A percentile compares a stretch with the other conserved stretches of the same genome.
Conservation (phyloP, 2,113 vertebrate genomes). For the Elanoides forficatus region DNA sequence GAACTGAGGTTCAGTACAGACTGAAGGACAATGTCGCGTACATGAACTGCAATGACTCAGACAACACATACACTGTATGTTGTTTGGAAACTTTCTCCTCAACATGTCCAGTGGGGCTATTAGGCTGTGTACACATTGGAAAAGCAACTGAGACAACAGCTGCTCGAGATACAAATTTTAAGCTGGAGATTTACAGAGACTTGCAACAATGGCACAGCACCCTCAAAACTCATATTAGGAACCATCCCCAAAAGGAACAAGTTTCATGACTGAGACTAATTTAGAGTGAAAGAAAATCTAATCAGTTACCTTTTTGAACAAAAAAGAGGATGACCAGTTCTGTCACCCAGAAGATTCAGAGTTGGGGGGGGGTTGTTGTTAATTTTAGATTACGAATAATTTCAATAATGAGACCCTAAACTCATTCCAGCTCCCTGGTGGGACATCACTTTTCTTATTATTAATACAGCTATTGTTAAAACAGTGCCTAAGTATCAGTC, state of each 20-base stretch:
- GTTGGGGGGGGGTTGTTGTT: neutral
- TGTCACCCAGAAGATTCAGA: neutral
- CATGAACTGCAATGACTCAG: neutral
- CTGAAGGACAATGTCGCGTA: neutral
- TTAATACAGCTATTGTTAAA: neutral
- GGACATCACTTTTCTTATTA: neutral
- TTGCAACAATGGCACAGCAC: rapidly evolving
- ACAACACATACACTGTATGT: neutral
- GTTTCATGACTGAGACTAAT: neutral
- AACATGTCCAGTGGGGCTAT: neutral
- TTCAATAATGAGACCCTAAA: neutral
- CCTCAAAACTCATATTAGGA: neutral
- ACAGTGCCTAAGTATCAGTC: neutral
- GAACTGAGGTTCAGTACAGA: neutral
- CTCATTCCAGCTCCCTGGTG: neutral
- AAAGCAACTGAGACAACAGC: neutral
- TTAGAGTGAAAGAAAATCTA: neutral
- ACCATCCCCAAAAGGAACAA: neutral
- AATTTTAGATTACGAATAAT: neutral
- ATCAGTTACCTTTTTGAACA: neutral
- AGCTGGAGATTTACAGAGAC: neutral
- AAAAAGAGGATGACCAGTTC: neutral
- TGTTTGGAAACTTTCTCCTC: neutral
- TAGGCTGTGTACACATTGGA: neutral
- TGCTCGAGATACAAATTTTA: rapidly evolving